Evolutionary conservation across 2,113 vertebrate species (phyloP), one percentile per base, ranked within the genome.

Genomic region (Oenanthe oenanthe): DNA sequence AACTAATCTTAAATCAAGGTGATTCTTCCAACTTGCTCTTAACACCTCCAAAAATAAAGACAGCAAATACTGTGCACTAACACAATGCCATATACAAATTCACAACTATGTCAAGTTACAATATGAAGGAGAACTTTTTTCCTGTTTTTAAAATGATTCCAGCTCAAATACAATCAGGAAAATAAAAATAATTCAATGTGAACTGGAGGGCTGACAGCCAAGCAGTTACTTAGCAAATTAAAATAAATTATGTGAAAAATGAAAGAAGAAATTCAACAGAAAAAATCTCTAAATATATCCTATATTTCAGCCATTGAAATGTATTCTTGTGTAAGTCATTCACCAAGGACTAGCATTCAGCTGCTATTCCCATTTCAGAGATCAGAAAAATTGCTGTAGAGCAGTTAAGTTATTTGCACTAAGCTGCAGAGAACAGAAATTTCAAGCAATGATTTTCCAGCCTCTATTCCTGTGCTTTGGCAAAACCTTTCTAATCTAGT

Each of bases 201-300:
- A 85, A 78, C 26, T 88, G 85, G 42, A 77, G 58, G 83, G 47
- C 71, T 92, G 60, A 76, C 63, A 88, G 84, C 22, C 54, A 76
- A 88, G 67, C 12, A 53, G 36, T 80, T 92, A 85, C 43, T 76
- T 83, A 57, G 50, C 7, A 93, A 94, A 93, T 43, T 65, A 66
- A 89, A 96, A 82, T 79, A 76, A 89, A 83, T 87, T 84, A 65
- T 38, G 20, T 32, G 53, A 75, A 89, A 91, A 96, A 70, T 47
- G 13, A 83, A 93, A 68, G 34, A 57, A 73, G 21, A 89, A 93
- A 89, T 63, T 71, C 7, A 77, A 62, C 20, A 72, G 45, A 47
- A 85, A 84, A 36, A 79, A 31, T 3, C 18, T 51, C 18, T 38
- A 73, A 85, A 83, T 56, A 76, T 43, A 88, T 31, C n/a, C 17